Evolutionary conservation across 2,888 invertebrate species (phyloP), one percentile per base, ranked within the genome.

Genomic region (Gonocerus acuteangulatus): DNA sequence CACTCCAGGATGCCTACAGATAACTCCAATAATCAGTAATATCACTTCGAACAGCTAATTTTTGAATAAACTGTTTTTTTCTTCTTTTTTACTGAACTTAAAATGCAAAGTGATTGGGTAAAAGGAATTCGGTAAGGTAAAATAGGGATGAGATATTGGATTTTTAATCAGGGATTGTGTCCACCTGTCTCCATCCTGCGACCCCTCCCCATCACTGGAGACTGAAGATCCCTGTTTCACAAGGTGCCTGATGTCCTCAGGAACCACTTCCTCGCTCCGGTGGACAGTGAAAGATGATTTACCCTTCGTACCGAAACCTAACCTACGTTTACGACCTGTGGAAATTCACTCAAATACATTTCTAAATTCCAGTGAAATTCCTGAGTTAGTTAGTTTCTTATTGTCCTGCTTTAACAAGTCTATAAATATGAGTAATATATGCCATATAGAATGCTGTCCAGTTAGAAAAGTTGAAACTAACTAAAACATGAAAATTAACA

Each of bases 201-300:
- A 69, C 54, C 67, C 68, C 76, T 88, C 88, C 76, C 92, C 91
- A 76, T 94, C 94, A 77, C 92, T 92, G 76, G 93, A 93, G 72
- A 92, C 89, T 72, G 92, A 92, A 72, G 92, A 92, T 73, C 91
- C 88, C 73, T 92, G 89, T 74, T 79, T 76, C 70, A 81, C 81
- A 75, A 73, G 77, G 70, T 81, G 80, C 67, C 84, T 78, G 73
- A 84, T 82, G 77, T 92, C 92, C 71, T 89, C 88, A 69, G 94
- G 94, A 72, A 88, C 85, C 73, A 96, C 92, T 79, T 96, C 96
- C 80, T 96, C 96, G 77, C 95, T 95, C 78, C 96, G 88, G 81
- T 95, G 95, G 75, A 96, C 92, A 78, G 93, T 93, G 82, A 94
- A 91, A 75, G 93, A 92, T 78, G 89, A 91, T 82, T 92, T 91